These are phyloP conservation scores for Pomacea canaliculata DNA, from an alignment of 2,888 invertebrate genomes.

Conservation along the genomic window DNA sequence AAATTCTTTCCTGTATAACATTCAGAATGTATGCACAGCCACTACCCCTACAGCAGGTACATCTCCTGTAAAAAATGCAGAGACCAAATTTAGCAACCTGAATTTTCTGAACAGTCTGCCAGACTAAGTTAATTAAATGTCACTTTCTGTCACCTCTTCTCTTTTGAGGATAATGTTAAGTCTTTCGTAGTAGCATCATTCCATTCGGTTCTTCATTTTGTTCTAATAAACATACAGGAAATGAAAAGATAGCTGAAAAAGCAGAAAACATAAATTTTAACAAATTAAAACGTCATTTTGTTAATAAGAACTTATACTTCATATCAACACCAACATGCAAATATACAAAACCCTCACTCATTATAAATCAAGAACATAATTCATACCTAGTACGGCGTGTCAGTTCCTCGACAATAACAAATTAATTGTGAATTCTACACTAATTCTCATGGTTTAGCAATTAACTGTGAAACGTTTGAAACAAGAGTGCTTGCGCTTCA, in stretches of 20 bases:
- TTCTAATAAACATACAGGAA: conserved; percentile 74
- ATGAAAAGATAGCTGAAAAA: neutral
- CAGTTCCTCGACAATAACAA: no score
- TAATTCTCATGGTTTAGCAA: no score
- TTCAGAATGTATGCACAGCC: neutral
- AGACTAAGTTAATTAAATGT: conserved; percentile 89
- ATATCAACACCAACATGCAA: no score
- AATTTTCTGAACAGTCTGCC: conserved; percentile 72
- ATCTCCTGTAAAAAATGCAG: neutral
- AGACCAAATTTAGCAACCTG: conserved; percentile 43
- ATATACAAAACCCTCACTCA: no score
- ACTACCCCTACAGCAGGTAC: neutral
- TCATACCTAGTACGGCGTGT: no score
- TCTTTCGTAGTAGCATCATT: conserved; percentile 90
- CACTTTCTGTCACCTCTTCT: conserved; percentile 89
- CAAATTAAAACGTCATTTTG: no score
- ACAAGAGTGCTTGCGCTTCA: no score
- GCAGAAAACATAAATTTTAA: neutral
- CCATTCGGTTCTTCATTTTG: conserved; percentile 96
- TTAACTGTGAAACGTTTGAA: no score
- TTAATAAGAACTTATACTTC: no score
- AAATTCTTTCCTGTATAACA: no score
- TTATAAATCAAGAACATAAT: no score
- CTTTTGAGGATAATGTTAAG: conserved; percentile 90
- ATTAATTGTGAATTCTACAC: no score